Base-by-base conservation (phyloP, 2,113 vertebrate genomes). In the Nycticryphes semicollaris region DNA sequence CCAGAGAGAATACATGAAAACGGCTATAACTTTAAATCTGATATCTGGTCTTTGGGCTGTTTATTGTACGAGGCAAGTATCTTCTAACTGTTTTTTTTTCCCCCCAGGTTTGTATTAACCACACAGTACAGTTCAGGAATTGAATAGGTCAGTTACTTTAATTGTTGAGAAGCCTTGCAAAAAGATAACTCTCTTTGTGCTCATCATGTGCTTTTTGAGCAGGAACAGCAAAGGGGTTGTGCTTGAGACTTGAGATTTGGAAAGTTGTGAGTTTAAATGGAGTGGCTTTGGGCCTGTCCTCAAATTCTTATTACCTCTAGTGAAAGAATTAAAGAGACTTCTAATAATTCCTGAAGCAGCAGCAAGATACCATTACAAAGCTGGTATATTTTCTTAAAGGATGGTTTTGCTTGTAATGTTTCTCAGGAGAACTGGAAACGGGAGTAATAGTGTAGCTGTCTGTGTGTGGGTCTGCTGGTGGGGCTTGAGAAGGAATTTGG, bases 11-110 rank as follows among this genome's bases (percentile, higher is more conserved):
- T 99, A 98, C 99, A 99, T 23, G 99, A 99, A 98, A 99, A 99
- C 12, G 99, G 99, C 97, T 99, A 99, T 98, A 99, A 99, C 98
- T 99, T 99, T 98, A 99, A 99, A 97, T 99, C 99, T n/a, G 99
- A 99, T 98, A 99, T 99, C 98, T 99, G 99, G 99, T 99, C 99
- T 92, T 98, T 99, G 98, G 99, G 99, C 97, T 99, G 99, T 96
- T 98, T 99, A 95, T 98, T 99, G 64, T 99, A 99, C 8, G 99
- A 99, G 99, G 99, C 99, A 98, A 98, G 97, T 90, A 88, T 79
- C 84, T 77, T 47, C 56, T 92, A 54, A 19, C 33, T 54, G 74
- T 33, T 50, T 63, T 53, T 67, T 13, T 47, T 10, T 18, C 47
- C 47, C 23, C 51, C 45, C 20, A 50, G 25, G 2, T 48, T 92